Conservation (phyloP, 2,888 invertebrate genomes). For the Herminia tarsipennalis region DNA sequence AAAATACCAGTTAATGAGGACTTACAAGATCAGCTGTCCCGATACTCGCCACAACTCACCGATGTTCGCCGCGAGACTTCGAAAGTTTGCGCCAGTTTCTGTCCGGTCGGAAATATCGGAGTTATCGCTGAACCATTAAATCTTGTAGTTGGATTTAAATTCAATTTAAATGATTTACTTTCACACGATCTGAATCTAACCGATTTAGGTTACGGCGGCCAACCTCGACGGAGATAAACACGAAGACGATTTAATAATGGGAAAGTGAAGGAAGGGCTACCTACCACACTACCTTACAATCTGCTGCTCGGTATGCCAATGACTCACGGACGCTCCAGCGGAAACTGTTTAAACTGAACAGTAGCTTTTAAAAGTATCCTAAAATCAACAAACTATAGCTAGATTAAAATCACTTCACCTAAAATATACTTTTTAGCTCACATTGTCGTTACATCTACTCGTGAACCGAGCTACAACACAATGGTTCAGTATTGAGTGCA, state of each 20-base stretch:
- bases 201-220: no score
- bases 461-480: slow-evolving; percentile 12
- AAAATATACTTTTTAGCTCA: slow-evolving; percentile 1
- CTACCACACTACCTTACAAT: no score
- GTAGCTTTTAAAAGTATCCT: neutral
- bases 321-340: no score
- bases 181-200: no score
- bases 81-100: neutral
- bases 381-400: neutral
- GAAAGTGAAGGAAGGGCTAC: no score
- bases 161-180: no score
- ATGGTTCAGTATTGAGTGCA: slow-evolving; percentile 16
- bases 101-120: neutral
- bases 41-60: neutral
- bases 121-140: neutral
- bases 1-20: slow-evolving; percentile 4
- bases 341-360: no score
- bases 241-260: no score
- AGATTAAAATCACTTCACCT: slow-evolving; percentile 1
- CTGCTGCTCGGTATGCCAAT: no score
- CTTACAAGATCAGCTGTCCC: neutral
- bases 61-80: neutral
- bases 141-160: neutral
- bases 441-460: slow-evolving; percentile 15
- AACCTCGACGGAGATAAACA: no score